Base-by-base conservation (phyloP, 2,888 invertebrate species). In the Orthosia gothica region DNA sequence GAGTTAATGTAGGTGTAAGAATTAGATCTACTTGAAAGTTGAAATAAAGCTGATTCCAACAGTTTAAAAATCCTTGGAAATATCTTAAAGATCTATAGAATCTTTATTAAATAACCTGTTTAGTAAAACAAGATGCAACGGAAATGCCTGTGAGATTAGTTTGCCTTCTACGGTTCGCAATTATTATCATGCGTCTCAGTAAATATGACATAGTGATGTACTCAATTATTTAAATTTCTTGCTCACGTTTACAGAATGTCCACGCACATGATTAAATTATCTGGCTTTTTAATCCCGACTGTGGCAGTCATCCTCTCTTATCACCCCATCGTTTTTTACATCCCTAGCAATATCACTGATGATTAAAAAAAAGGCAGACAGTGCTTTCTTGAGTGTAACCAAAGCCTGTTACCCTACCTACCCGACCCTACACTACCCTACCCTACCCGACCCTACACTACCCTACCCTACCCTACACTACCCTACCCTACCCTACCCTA, bases 131-230 rank as follows among this genome's bases (percentile, higher is more conserved):
- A 68, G 64, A 32, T 65, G 23, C 18, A 65, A 23, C 71, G 62
- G 52, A 76, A 77, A 71, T 82, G 20, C 26, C 49, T 47, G 7
- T 49, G 52, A 18, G 54, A 81, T 76, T 49, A n/a, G 58, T 76
- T 80, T 64, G 50, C 45, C 77, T 82, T 45, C 0, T 67, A 13
- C 18, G 13, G 20, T 58, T 64, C 7, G 11, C n/a, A 45, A 13
- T 67, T 64, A 67, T 76, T 40, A 59, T 26, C 13, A 62, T 49
- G n/a, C 13, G 1, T n/a, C 40, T 54, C 18, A 45, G 40, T 23
- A 68, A 77, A 74, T n/a, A 52, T 58, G 26, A 47, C 16, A 58
- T 47, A 9, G 13, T 13, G 49, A 20, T 76, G 47, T 20, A 4
- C 7, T 20, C 13, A 32, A 2, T 16, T 40, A 65, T 74, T 57